phyloP scores from a whole-genome alignment of 2,888 invertebrate species.

The Dioctria rufipes region DNA sequence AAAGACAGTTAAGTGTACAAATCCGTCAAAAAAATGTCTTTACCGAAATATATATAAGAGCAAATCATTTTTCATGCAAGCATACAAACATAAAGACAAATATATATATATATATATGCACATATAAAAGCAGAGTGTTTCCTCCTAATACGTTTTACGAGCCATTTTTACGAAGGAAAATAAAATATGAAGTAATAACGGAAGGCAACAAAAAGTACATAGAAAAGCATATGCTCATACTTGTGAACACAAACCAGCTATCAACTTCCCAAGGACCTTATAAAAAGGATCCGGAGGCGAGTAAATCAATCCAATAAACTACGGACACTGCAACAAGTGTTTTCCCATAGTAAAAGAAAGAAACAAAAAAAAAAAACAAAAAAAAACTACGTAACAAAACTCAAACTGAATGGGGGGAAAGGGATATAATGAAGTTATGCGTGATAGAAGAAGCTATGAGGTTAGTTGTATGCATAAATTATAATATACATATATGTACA shows the following conservation, averaged over 20 bases:
- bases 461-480: background rate
- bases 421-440: constrained; percentile 21
- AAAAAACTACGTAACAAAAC: constrained; percentile 32
- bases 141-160: constrained; percentile 52
- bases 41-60: constrained; percentile 33
- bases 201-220: constrained; percentile 48
- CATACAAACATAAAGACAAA: constrained; percentile 36
- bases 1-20: constrained; percentile 54
- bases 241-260: constrained; percentile 58
- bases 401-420: constrained; percentile 30
- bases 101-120: background rate
- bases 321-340: constrained; percentile 58
- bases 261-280: constrained; percentile 56
- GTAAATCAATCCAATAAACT: constrained; percentile 57
- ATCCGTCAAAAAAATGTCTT: constrained; percentile 39
- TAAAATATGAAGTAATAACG: constrained; percentile 54
- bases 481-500: constrained; percentile 3
- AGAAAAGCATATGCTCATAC: constrained; percentile 55
- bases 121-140: constrained; percentile 53
- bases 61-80: constrained; percentile 54
- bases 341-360: constrained; percentile 44
- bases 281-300: constrained; percentile 57
- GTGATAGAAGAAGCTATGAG: constrained; percentile 9
- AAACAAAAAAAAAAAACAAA: background rate
- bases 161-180: constrained; percentile 51